Evolutionary conservation across 2,113 vertebrate species (phyloP).

Genomic region (Cyphomyrus plagiostoma): DNA sequence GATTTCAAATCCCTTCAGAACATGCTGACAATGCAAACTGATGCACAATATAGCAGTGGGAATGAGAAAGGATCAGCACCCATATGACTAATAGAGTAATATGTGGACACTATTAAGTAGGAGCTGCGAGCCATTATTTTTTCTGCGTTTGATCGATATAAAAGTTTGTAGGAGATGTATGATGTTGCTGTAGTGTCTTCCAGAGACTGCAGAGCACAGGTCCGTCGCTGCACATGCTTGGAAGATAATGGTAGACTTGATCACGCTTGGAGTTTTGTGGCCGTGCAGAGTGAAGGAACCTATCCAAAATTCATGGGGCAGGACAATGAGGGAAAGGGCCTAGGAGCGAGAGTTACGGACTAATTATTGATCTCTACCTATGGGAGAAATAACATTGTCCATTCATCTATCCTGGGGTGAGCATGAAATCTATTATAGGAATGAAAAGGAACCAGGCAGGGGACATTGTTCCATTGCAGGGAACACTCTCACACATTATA

Average conservation of each 20-base stretch:
- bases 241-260: background rate
- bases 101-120: background rate
- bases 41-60: background rate
- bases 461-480: background rate
- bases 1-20: background rate
- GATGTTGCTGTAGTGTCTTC: background rate
- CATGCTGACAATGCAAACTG: conserved; percentile 2
- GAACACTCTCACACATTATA: background rate
- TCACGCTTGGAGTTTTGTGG: background rate
- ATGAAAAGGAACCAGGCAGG: too few species aligned
- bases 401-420: background rate
- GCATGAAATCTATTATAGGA: too few species aligned
- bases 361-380: background rate
- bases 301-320: background rate
- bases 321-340: background rate
- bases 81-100: background rate
- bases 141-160: background rate
- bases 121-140: background rate
- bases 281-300: background rate
- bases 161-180: background rate
- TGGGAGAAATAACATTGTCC: background rate
- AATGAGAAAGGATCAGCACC: background rate
- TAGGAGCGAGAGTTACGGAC: background rate
- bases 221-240: background rate
- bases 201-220: background rate